Conservation (phyloP, 2,888 invertebrate species). For the Criorhina ranunculi region DNA sequence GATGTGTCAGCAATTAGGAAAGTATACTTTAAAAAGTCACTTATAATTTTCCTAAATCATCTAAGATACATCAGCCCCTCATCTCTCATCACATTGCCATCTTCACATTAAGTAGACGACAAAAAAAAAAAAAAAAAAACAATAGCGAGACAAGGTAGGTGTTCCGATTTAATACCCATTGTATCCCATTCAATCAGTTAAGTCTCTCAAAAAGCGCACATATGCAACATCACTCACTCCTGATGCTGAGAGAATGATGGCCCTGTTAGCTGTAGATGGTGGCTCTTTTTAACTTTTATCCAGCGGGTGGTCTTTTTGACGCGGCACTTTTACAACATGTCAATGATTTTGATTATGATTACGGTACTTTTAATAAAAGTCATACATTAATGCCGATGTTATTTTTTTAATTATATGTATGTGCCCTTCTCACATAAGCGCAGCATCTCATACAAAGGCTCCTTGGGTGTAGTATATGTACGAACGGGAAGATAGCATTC, state of each 20-base stretch:
- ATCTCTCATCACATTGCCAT: too few species aligned
- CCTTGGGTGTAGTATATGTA: conserved; percentile 30
- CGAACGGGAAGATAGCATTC: not conserved
- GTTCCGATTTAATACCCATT: conserved; percentile 6
- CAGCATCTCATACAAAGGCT: conserved; percentile 39
- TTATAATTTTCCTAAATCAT: not conserved
- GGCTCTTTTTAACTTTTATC: conserved; percentile 28
- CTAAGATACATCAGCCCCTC: not conserved
- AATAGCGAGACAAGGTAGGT: conserved; percentile 1
- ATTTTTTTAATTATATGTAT: conserved; percentile 54
- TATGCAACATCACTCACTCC: conserved; percentile 19
- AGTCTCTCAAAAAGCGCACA: conserved; percentile 38
- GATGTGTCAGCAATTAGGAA: too few species aligned
- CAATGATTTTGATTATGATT: conserved; percentile 59
- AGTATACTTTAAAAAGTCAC: too few species aligned
- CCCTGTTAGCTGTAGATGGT: too few species aligned
- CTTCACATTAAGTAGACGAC: not conserved
- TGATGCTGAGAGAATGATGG: conserved; percentile 14
- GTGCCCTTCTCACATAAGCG: not conserved
- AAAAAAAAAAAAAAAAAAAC: not conserved
- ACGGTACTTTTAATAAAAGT: conserved; percentile 62
- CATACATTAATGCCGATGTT: conserved; percentile 51
- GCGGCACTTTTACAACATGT: conserved; percentile 54
- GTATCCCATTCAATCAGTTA: conserved; percentile 13
- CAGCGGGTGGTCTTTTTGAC: conserved; percentile 62